Base-by-base conservation (phyloP, 2,113 vertebrate genomes). In the Forbesichthys papilliferus region DNA sequence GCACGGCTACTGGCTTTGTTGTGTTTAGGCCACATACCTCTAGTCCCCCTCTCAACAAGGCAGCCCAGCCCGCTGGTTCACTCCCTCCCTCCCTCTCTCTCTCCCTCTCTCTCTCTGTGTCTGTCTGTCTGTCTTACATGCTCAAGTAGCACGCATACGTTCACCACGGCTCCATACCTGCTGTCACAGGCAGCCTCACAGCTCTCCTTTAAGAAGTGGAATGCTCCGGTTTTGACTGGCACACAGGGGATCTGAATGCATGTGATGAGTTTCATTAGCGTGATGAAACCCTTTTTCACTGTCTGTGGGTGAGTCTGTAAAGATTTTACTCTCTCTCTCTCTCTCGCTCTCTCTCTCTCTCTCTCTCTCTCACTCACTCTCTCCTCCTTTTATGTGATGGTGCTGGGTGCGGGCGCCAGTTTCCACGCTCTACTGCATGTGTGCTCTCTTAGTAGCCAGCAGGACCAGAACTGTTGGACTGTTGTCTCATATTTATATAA, bases 11-110 rank as follows among this genome's bases (percentile, higher is more conserved):
- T 90, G 94, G 94, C 96, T 97, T 96, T 95, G 94, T 97, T 96
- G 94, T 96, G 95, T 95, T 96, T 95, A 95, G 95, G 94, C 95
- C 94, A 95, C 95, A 96, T 96, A 95, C 95, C 94, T 98, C 91
- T 92, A 93, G 93, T 93, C 91, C 91, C 93, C 92, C 52, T 76
- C 94, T 93, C 93, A 91, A 89, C 91, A 75, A 91, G 75, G 92
- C 93, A 82, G 91, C 86, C 90, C 82, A 90, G 86, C 80, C 79
- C 10, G 6, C 56, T 58, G 7, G 12, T 27, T 58, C 9, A 12
- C 56, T 34, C 18, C 10, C 55, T 57, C 64, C 54, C 66, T 36
- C 61, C 48, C 65, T 20, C 65, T 49, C 69, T 54, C 42, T 61
- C 65, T 34, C 56, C 13, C 49, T 13, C 64, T 73, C 34, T 65